phyloP scores from a whole-genome alignment of 2,888 invertebrate species.

The Ennomos erosarius region DNA sequence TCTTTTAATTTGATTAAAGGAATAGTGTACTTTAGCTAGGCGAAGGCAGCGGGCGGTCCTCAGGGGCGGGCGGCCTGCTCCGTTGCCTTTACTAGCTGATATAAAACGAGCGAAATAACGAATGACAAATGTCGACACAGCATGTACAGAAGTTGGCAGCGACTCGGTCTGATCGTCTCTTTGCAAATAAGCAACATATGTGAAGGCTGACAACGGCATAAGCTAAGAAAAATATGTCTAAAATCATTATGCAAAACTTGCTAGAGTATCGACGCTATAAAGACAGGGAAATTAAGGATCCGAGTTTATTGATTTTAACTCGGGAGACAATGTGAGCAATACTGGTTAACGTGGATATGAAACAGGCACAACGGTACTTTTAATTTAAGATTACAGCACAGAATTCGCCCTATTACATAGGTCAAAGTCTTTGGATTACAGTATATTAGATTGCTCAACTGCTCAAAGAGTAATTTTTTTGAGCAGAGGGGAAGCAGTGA shows the following conservation, averaged over 20 bases:
- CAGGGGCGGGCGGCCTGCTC: background rate
- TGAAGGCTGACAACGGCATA: background rate
- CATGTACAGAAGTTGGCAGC: constrained; percentile 21
- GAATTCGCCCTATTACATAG: too few relatives aligned
- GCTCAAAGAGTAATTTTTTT: too few relatives aligned
- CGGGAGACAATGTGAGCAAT: background rate
- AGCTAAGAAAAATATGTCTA: constrained; percentile 1
- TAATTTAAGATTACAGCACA: too few relatives aligned
- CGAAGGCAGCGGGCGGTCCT: background rate
- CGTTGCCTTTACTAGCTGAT: constrained; percentile 8
- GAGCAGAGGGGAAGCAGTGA: too few relatives aligned
- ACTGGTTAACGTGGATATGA: background rate
- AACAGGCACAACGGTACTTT: background rate
- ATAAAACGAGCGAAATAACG: constrained; percentile 8
- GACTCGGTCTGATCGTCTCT: background rate
- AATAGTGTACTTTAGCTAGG: constrained; percentile 13
- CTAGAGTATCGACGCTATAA: background rate
- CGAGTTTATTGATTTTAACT: constrained; percentile 10
- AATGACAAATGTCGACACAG: constrained; percentile 28
- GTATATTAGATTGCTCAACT: too few relatives aligned
- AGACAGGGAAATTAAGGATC: background rate
- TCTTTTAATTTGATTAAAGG: constrained; percentile 41
- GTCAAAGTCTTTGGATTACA: too few relatives aligned
- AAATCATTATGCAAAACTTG: constrained; percentile 9
- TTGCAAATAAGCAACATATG: constrained; percentile 12